phyloP scores from a whole-genome alignment of 2,888 invertebrate genomes.

The Teinopalpus imperialis region DNA sequence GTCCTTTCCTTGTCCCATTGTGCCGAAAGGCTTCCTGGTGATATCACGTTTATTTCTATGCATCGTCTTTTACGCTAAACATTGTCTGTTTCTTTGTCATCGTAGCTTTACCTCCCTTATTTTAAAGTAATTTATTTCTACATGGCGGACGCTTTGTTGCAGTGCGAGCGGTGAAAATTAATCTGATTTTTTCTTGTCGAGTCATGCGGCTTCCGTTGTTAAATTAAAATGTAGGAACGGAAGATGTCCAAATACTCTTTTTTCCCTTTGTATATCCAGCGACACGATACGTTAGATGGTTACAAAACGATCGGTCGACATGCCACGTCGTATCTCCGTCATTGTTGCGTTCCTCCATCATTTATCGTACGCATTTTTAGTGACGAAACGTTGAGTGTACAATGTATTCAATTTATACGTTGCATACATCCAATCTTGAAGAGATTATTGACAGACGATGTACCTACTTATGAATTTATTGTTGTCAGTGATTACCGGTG shows the following conservation, averaged over 20 bases:
- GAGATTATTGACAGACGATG: slow-evolving; percentile 21
- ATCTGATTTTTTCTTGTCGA: slow-evolving; percentile 69
- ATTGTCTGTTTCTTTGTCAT: slow-evolving; percentile 51
- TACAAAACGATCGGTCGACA: slow-evolving; percentile 24
- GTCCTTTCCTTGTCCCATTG: slow-evolving; percentile 53
- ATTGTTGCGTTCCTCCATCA: slow-evolving; percentile 17
- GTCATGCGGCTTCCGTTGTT: slow-evolving; percentile 76
- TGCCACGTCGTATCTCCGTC: slow-evolving; percentile 17
- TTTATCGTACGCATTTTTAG: slow-evolving; percentile 23
- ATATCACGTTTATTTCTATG: slow-evolving; percentile 65
- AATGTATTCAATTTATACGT: slow-evolving; percentile 25
- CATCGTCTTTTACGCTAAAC: slow-evolving; percentile 40
- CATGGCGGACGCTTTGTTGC: slow-evolving; percentile 47
- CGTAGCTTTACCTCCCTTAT: slow-evolving; percentile 46
- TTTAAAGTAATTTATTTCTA: slow-evolving; percentile 61
- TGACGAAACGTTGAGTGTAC: slow-evolving; percentile 26
- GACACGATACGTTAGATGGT: slow-evolving; percentile 31
- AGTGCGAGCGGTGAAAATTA: slow-evolving; percentile 56
- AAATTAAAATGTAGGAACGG: slow-evolving; percentile 66
- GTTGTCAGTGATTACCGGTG: slow-evolving; percentile 15
- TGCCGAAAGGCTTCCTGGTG: slow-evolving; percentile 57
- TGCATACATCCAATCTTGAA: slow-evolving; percentile 16
- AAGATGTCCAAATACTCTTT: slow-evolving; percentile 62
- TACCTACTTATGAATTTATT: slow-evolving; percentile 16
- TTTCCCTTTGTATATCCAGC: slow-evolving; percentile 41